phyloP scores from a whole-genome alignment of 1,140 invertebrate species.

The Halotydeus destructor region DNA sequence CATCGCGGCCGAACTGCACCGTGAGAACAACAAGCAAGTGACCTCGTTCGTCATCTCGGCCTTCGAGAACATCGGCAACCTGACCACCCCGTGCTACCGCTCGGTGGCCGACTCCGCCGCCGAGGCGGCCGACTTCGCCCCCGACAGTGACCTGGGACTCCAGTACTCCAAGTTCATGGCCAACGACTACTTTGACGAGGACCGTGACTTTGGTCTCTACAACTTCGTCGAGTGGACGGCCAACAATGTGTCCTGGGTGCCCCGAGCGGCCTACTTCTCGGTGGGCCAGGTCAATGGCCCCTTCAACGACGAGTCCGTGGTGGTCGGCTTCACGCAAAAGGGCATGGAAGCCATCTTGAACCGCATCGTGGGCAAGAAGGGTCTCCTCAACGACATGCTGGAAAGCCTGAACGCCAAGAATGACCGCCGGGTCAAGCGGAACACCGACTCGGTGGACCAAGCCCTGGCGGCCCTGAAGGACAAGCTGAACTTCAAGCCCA shows the following conservation, averaged over 20 bases:
- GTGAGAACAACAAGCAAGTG: constrained; percentile 14
- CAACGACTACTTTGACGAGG: constrained; percentile 8
- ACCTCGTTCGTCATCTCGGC: constrained; percentile 11
- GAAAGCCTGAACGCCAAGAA: constrained; percentile 1
- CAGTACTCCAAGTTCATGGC: constrained; percentile 10
- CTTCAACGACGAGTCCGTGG: neutral
- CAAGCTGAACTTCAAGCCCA: constrained; percentile 5
- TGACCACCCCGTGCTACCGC: constrained; percentile 6
- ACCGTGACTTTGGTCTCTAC: constrained; percentile 7
- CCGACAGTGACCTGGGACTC: constrained; percentile 1
- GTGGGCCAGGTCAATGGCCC: constrained; percentile 3
- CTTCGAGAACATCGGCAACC: constrained; percentile 13
- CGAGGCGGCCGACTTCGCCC: constrained; percentile 5
- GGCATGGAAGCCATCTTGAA: constrained; percentile 11
- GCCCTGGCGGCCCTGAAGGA: constrained; percentile 12
- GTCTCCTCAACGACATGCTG: constrained; percentile 2
- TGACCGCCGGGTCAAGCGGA: neutral
- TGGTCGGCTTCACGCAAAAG: constrained; percentile 12
- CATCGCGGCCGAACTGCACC: constrained; percentile 13
- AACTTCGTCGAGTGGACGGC: constrained; percentile 7
- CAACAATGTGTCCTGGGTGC: constrained; percentile 9
- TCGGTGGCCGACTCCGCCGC: constrained; percentile 7
- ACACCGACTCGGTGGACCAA: constrained; percentile 1
- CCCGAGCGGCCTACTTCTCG: constrained; percentile 10
- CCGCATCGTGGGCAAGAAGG: constrained; percentile 4